Evolutionary conservation across 2,888 invertebrate species (phyloP), one percentile per base, ranked within the genome.

Genomic region (Liposcelis brunnea): DNA sequence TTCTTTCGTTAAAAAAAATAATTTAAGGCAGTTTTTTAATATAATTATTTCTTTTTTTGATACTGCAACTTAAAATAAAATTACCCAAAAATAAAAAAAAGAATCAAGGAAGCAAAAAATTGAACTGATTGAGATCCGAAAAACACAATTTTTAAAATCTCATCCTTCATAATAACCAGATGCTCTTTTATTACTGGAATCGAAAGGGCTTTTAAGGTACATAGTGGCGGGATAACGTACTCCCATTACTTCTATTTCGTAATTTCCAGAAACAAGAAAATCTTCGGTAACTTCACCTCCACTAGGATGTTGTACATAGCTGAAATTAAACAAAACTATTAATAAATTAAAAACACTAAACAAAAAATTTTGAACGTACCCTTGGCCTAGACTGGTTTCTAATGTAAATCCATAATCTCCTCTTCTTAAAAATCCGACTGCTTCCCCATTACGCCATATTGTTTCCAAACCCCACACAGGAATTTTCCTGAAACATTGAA

Each of bases 401-500:
- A 75, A 60, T 36, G 67, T 62, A 54, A 70, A 75, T 12, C 75
- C 86, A 58, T 77, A 89, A 52, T 87, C 87, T 1, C 82, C 87
- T 57, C 89, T 69, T 49, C 90, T 68, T 6, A 91, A 60, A 54
- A 80, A 80, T 10, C 90, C 90, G 4, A 86, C 83, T 0, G 79
- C 68, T 53, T 71, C 65, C 2, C 77, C 80, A 57, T 85, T 75
- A 56, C 84, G 72, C 65, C 77, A 86, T 56, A 91, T 78, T 0
- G 81, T 78, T 68, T 93, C 91, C 54, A 84, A 67, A 1, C 91
- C 90, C 69, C 81, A 84, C 35, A 93, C 58, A n/a, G 86, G 77
- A 11, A 80, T 65, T 63, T 76, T 61, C 5, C 65, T 65, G 52
- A 40, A 49, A 52, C 33, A 10, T 10, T 32, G n/a, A n/a, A n/a